Conservation (phyloP, 2,113 vertebrate species). For the Recurvirostra avosetta region DNA sequence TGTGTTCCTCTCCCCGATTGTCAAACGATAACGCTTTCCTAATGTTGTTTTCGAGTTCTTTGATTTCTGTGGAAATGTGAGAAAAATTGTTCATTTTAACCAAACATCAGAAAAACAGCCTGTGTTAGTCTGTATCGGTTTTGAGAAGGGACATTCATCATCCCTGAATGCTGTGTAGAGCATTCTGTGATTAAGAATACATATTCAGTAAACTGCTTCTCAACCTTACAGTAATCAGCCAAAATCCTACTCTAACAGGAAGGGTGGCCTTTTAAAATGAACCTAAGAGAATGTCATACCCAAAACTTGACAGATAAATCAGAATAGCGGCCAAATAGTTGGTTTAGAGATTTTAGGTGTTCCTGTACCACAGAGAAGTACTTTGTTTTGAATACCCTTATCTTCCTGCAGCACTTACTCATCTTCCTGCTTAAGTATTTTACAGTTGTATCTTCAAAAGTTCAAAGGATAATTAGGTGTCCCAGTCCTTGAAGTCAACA, state of each 20-base stretch:
- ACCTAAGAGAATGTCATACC: neutral
- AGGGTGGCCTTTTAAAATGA: constrained; percentile 28
- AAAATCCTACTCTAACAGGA: constrained; percentile 7
- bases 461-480: neutral
- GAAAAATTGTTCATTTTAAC: neutral
- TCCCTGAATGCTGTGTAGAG: neutral
- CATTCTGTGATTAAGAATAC: neutral
- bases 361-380: neutral
- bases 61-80: constrained; percentile 79
- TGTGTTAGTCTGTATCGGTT: neutral
- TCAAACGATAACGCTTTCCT: constrained; percentile 91
- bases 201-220: constrained; percentile 14
- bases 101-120: neutral
- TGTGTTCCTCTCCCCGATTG: constrained; percentile 88
- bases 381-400: neutral
- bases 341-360: constrained; percentile 23
- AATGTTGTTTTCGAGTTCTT: constrained; percentile 91
- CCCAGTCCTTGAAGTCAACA: neutral
- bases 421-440: constrained; percentile 40
- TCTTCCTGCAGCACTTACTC: constrained; percentile 39
- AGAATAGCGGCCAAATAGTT: constrained; percentile 1
- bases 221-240: neutral
- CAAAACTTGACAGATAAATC: neutral
- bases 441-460: neutral
- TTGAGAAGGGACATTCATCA: neutral